Evolutionary conservation across 2,113 vertebrate species (phyloP), one percentile per base, ranked within the genome.

Genomic region (Nesoenas mayeri): DNA sequence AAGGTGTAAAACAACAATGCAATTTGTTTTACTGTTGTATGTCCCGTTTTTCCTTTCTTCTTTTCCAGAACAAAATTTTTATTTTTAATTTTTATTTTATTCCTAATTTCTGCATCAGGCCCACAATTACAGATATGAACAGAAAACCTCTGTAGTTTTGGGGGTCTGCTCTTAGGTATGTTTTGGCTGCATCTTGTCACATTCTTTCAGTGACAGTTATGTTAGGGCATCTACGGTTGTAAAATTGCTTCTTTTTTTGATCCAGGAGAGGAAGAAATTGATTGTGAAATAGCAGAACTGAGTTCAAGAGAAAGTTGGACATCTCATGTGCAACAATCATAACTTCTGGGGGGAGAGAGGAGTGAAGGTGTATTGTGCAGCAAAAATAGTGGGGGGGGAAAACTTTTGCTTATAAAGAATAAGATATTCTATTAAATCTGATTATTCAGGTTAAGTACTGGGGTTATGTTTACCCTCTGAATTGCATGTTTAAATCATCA

Each of bases 121-220:
- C 64, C 95, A 94, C 92, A 92, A 84, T 94, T 93, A 93, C 72
- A 95, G 92, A 92, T 96, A 94, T 81, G 86, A 94, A 97, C 95
- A 97, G 94, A 96, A 94, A 96, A 80, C 92, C 85, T 95, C 85
- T 96, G 95, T 92, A 78, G 85, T 95, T 96, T 83, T 94, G 88
- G 64, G 95, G 95, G 77, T 95, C 94, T 96, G 50, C 83, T 96
- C 60, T 88, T 97, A 96, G 91, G 95, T 95, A 92, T 95, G 95
- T 95, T 94, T 91, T 95, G 91, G 88, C 75, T 96, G 72, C 72
- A 83, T 96, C 79, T 94, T 93, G 92, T 92, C 95, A 96, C 88
- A 50, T 94, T 95, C 34, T 79, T 88, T 77, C 92, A 88, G 96
- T 97, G 94, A 79, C 94, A 95, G 56, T 83, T 90, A 31, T 15